Conservation (phyloP, 2,888 invertebrate genomes). For the Teleogryllus oceanicus region DNA sequence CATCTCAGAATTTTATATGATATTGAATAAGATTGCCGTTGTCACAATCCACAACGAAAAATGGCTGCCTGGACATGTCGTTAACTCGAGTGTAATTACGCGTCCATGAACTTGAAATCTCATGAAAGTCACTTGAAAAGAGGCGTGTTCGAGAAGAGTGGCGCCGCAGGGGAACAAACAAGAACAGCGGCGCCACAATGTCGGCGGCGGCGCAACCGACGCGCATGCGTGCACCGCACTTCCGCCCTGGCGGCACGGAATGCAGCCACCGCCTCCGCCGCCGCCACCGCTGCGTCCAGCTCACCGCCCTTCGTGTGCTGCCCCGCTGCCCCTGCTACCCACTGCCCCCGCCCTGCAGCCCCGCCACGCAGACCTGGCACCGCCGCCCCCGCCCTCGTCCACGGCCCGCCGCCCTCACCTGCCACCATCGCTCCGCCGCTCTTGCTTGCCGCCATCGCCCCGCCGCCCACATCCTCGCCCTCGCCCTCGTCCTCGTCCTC, state of each 20-base stretch:
- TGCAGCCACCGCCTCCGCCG: neutral
- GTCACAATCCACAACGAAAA: no score
- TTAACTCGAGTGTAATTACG: no score
- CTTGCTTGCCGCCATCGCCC: no score
- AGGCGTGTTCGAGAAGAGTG: no score
- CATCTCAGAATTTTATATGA: no score
- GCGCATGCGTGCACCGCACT: neutral
- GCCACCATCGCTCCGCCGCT: neutral
- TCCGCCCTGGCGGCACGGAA: constrained; percentile 8
- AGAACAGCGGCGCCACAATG: neutral
- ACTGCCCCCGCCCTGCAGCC: neutral
- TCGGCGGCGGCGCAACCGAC: neutral
- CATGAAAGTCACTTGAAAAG: no score
- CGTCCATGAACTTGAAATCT: no score
- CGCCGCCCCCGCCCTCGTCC: neutral
- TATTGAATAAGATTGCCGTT: no score
- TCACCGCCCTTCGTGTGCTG: neutral
- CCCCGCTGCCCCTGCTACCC: neutral
- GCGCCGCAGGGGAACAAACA: no score
- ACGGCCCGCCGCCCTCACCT: neutral
- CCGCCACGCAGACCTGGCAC: neutral
- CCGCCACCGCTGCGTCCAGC: neutral
- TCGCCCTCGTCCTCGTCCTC: no score
- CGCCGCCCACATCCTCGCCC: neutral
- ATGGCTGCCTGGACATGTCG: no score